Base-by-base conservation (phyloP, 2,888 invertebrate species). In the Cosmorhoe ocellata region DNA sequence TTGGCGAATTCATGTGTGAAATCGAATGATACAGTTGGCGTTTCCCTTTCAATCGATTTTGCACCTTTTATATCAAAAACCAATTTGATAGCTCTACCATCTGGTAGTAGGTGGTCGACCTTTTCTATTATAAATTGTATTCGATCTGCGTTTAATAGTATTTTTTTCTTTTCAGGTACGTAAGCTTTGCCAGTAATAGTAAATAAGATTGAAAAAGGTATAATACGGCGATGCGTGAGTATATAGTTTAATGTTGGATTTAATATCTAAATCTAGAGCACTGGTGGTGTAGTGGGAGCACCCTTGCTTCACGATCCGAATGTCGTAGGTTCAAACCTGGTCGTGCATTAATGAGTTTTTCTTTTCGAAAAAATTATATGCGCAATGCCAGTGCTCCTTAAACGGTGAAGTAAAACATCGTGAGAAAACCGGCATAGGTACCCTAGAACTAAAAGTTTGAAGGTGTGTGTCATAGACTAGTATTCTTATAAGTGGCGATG, bases 121-220 rank as follows among this genome's bases (percentile, higher is more conserved):
- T 81, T 80, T 79, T 71, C 70, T 76, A 74, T n/a, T n/a, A n/a
- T 66, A 71, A 71, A 60, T 63, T 64, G 69, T 61, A 76, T 80
- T 75, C 68, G 74, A 73, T 72, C 71, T 71, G 66, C 76, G 65
- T 77, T 76, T 82, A 79, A 82, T 81, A 57, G 69, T 65, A 60
- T 72, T 79, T 80, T n/a, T 78, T 73, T 70, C 56, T 58, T 80
- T 81, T 67, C 81, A 83, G 83, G 83, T 83, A 83, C 78, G 82
- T 73, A 60, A n/a, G n/a, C n/a, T 74, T 67, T 69, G 38, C 69
- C 75, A 69, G 58, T 71, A 65, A 63, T 43, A 33, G 41, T 39
- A 74, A 74, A 70, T 67, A 61, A 40, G 59, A 59, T 52, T 56
- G 18, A 28, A 46, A 59, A 57, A 8, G 9, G 64, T 61, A 9